Conservation (phyloP, 2,113 vertebrate genomes). For the Brachionichthys hirsutus region DNA sequence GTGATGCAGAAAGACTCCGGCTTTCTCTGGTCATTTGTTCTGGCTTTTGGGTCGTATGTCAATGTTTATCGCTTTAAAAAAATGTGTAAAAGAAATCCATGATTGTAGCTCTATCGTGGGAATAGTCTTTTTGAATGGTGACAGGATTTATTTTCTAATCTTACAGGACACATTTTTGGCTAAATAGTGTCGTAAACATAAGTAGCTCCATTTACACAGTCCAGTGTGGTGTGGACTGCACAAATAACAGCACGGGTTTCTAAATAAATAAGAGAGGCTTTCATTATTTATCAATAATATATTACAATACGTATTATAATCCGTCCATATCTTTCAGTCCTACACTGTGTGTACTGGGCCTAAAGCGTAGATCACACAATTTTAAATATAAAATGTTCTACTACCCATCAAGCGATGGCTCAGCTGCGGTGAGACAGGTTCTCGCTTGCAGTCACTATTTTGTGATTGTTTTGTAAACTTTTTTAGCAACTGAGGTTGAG, state of each 20-base stretch:
- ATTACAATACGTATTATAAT: neutral
- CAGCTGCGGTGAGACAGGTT: conserved; percentile 26
- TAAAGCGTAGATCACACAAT: conserved; percentile 16
- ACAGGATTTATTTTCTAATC: neutral
- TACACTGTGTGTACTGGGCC: conserved; percentile 33
- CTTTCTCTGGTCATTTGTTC: conserved; percentile 13
- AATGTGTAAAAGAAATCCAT: neutral
- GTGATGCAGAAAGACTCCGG: conserved; percentile 53
- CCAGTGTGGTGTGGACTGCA: neutral
- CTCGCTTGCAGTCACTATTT: conserved; percentile 8
- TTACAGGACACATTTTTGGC: conserved; percentile 2
- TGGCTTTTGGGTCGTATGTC: conserved; percentile 9
- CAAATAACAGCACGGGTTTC: neutral
- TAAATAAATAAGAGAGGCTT: conserved; percentile 3
- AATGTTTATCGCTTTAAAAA: conserved; percentile 19
- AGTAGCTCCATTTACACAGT: conserved; percentile 1
- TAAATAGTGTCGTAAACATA: neutral
- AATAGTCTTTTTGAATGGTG: conserved; percentile 10
- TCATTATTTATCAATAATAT: neutral
- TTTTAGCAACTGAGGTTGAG: conserved; percentile 12
- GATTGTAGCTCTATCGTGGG: conserved; percentile 3
- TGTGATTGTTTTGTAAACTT: conserved; percentile 30
- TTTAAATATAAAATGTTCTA: conserved; percentile 14
- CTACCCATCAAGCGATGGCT: conserved; percentile 24
- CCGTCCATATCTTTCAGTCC: conserved; percentile 3